Evolutionary conservation across 2,113 vertebrate genomes (phyloP), one percentile per base, ranked within the genome.

Genomic region (Aegithalos caudatus): DNA sequence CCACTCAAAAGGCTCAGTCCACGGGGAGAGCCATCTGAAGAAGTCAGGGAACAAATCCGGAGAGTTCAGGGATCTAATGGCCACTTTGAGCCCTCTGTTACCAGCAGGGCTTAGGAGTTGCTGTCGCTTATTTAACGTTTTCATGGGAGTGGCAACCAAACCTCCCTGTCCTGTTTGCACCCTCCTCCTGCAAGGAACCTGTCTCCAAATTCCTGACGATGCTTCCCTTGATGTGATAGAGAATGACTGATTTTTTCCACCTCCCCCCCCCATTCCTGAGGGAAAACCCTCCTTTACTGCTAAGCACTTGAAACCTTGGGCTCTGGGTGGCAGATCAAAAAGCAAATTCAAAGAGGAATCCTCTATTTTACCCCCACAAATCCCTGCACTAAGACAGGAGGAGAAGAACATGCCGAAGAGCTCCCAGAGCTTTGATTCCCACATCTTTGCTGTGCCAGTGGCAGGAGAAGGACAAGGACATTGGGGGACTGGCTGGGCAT

Each of bases 11-110:
- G 29, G 38, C 42, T 94, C 25, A 31, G 48, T 38, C 11, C 24
- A 23, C 0, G 0, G 50, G 21, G 19, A 70, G 9, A 40, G 10
- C 10, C 4, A 2, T 6, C 6, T 0, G 0, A 20, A 53, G 18
- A 45, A 24, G 14, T 50, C 28, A 10, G 50, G 33, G 38, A 14
- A 42, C 14, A 62, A 27, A 62, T 3, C 27, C 0, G 0, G 12
- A 42, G 22, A 40, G 24, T 27, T 60, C 31, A 7, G 47, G 37
- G 45, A 11, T 31, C 14, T 31, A 6, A 40, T 4, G 19, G 23
- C 14, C 27, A 14, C 35, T 56, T 37, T 12, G 53, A 71, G 28
- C 21, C 9, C 24, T 31, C 27, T 22, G 16, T 40, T 67, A n/a
- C 4, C 18, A 14, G 18, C 7, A 11, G 23, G 8, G 28, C 4